Evolutionary conservation across 2,797 vertebrate species (phyloP), one percentile per base, ranked within the genome.

Genomic region (Siniperca scherzeri): DNA sequence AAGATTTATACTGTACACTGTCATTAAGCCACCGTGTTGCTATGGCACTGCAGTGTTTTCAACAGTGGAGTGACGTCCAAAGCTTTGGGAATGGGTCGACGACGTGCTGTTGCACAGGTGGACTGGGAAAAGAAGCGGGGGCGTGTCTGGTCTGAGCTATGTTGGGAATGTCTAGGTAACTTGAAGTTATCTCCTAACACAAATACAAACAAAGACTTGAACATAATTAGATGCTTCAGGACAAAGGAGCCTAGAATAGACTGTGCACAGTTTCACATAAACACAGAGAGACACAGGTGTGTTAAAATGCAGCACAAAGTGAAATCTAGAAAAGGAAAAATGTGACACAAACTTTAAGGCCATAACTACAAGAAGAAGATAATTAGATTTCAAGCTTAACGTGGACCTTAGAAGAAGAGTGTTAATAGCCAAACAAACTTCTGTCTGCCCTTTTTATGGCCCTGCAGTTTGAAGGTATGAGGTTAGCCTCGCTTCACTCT

Each of bases 151-250:
- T 73, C 6, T 60, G 53, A 80, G 48, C 67, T 88, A 80, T 83
- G 33, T 81, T 75, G 36, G 30, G 65, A 84, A 46, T 25, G 25
- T 62, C 21, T 38, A 56, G 57, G 72, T 70, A 77, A 78, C 61
- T 30, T 50, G 27, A 42, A 17, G 44, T 76, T 53, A 3, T 72
- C 53, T 66, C 7, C 30, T 1, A 44, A 55, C n/a, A 56, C 76
- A 56, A 74, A 80, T 40, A n/a, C 48, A 74, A 80, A 83, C 69
- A 88, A 77, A 88, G 16, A 27, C 59, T 42, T 17, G 42, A 80
- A 61, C 14, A 62, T 81, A 77, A 83, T 89, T 56, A 81, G 6
- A 78, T 22, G 48, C 19, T 64, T 79, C 53, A 48, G 60, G 16
- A 66, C 62, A 80, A 62, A 87, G 44, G 36, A 62, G 72, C n/a